Evolutionary conservation across 2,888 invertebrate species (phyloP).

Genomic region (Eustalomyia histrio): DNA sequence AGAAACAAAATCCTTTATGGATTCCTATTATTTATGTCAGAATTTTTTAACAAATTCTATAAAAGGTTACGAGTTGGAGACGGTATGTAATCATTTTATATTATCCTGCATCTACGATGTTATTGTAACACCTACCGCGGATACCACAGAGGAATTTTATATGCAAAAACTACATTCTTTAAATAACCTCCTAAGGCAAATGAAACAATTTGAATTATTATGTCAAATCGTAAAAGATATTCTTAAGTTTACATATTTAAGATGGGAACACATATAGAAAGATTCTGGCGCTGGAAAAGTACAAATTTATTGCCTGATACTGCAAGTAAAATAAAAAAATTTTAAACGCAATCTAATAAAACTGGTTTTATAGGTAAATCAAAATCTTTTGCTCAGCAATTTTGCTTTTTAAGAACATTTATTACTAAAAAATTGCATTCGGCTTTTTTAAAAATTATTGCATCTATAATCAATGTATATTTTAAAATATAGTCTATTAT

Average conservation of each 20-base stretch:
- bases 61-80: constrained; percentile 73
- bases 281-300: constrained; percentile 1
- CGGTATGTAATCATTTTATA: constrained; percentile 73
- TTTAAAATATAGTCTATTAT: constrained; percentile 73
- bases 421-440: constrained; percentile 76
- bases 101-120: constrained; percentile 73
- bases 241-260: constrained; percentile 75
- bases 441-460: constrained; percentile 74
- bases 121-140: constrained; percentile 58
- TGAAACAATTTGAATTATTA: constrained; percentile 72
- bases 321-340: constrained; percentile 55
- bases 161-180: constrained; percentile 70
- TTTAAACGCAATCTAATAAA: constrained; percentile 58
- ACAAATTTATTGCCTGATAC: constrained; percentile 30
- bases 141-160: constrained; percentile 55
- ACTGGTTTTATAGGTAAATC: constrained; percentile 67
- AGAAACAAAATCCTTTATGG: constrained; percentile 71
- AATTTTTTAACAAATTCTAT: constrained; percentile 69
- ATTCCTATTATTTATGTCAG: constrained; percentile 72
- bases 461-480: constrained; percentile 71
- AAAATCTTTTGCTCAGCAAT: constrained; percentile 54
- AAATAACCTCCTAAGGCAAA: constrained; percentile 73
- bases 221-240: constrained; percentile 75
- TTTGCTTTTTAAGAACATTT: constrained; percentile 73
- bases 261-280: constrained; percentile 75